A percentile compares a stretch with the other conserved stretches of the same genome.
phyloP scores from a whole-genome alignment of 2,113 vertebrate genomes.

The Indri indri region DNA sequence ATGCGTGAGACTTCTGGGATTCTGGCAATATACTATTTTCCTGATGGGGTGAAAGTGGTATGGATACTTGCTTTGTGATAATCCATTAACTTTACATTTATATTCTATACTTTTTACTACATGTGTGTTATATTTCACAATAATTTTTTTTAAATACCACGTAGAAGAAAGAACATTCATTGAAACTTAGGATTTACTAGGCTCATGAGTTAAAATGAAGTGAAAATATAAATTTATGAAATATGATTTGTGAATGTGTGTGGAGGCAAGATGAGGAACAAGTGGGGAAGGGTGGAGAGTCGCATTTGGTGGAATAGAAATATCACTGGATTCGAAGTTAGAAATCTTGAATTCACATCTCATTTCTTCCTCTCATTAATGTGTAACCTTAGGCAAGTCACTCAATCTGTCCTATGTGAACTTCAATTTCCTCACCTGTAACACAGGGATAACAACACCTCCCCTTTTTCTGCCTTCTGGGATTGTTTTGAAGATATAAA shows the following conservation, averaged over 20 bases:
- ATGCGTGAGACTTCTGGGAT: not conserved
- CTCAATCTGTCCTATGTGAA: not conserved
- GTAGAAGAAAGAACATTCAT: not conserved
- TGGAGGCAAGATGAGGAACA: not conserved
- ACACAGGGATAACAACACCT: too few relatives aligned
- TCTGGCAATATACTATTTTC: not conserved
- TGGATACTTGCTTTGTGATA: not conserved
- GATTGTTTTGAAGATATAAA: not conserved
- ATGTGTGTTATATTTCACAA: not conserved
- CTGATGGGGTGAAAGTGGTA: not conserved
- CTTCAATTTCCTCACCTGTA: not conserved
- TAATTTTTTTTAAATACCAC: not conserved
- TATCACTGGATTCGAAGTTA: not conserved
- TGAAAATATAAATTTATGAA: not conserved
- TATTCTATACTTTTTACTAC: not conserved
- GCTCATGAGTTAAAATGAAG: not conserved
- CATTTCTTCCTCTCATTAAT: not conserved
- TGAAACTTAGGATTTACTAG: not conserved
- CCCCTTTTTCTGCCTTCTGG: not conserved
- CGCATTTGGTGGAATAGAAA: not conserved
- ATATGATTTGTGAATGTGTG: not conserved
- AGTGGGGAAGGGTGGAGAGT: rapidly evolving
- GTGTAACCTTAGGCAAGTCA: not conserved
- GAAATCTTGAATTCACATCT: not conserved
- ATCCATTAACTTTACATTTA: not conserved